Conservation (phyloP, 2,797 vertebrate genomes). For the Protosalanx chinensis region DNA sequence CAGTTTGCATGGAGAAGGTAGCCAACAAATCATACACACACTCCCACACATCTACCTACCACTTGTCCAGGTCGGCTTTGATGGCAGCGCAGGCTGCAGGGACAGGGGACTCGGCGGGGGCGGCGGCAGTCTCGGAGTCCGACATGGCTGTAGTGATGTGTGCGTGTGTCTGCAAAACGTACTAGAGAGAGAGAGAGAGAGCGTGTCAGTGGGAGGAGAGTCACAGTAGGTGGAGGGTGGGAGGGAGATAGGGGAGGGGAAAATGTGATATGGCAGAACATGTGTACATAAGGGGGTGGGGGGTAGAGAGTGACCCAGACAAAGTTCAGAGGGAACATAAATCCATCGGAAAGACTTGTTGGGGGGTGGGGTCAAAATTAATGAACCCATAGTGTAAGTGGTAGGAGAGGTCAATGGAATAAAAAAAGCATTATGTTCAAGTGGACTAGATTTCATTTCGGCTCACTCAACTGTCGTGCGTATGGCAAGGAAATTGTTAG, state of each 20-base stretch:
- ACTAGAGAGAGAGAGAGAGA: constrained; percentile 39
- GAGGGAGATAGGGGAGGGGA: constrained; percentile 45
- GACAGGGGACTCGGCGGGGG: constrained; percentile 64
- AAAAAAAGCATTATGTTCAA: constrained; percentile 1
- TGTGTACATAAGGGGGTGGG: constrained; percentile 42
- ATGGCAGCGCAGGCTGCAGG: constrained; percentile 67
- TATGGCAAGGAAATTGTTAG: no score
- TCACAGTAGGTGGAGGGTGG: constrained; percentile 35
- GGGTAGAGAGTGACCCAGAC: constrained; percentile 34
- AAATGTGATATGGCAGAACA: constrained; percentile 57
- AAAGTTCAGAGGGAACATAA: constrained; percentile 21
- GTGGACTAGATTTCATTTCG: not conserved
- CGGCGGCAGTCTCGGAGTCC: constrained; percentile 67
- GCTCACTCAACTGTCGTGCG: not conserved
- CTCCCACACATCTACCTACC: constrained; percentile 62
- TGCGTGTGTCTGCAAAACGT: constrained; percentile 37
- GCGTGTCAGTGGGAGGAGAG: constrained; percentile 29
- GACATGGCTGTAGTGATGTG: constrained; percentile 67
- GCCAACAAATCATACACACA: not conserved
- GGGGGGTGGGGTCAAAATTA: not conserved
- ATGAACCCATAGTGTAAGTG: not conserved
- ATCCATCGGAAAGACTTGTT: not conserved
- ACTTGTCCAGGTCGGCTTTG: constrained; percentile 79
- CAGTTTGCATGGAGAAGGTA: not conserved
- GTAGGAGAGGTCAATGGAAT: not conserved